Conservation (phyloP, 2,797 vertebrate genomes). For the Pelobates cultripes region DNA sequence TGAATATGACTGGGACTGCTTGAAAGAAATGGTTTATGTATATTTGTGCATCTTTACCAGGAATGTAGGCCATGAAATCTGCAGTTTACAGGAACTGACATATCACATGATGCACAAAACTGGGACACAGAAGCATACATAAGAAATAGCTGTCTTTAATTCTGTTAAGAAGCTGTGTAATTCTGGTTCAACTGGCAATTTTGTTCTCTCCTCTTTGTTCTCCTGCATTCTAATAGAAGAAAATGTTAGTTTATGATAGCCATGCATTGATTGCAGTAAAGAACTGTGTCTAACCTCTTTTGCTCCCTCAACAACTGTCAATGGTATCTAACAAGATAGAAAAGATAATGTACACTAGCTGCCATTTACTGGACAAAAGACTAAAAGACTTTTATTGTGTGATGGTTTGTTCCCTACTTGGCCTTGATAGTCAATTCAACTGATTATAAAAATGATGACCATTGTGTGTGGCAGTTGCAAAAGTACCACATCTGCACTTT, state of each 20-base stretch:
- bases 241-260: slow-evolving; percentile 59
- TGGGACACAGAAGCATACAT: slow-evolving; percentile 38
- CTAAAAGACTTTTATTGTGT: slow-evolving; percentile 55
- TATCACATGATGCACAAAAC: slow-evolving; percentile 46
- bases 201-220: slow-evolving; percentile 31
- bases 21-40: slow-evolving; percentile 10
- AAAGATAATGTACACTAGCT: slow-evolving; percentile 56
- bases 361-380: slow-evolving; percentile 57
- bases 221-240: slow-evolving; percentile 54
- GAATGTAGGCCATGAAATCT: slow-evolving; percentile 41
- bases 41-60: slow-evolving; percentile 33
- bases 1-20: slow-evolving; percentile 20
- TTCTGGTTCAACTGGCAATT: slow-evolving; percentile 40
- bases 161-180: slow-evolving; percentile 43
- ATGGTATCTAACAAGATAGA: slow-evolving; percentile 60
- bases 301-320: slow-evolving; percentile 46
- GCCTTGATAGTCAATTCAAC: slow-evolving; percentile 54
- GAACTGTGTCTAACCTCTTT: slow-evolving; percentile 49
- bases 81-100: slow-evolving; percentile 47
- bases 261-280: slow-evolving; percentile 55
- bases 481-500: slow-evolving; percentile 44
- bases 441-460: slow-evolving; percentile 47
- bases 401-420: slow-evolving; percentile 44
- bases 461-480: slow-evolving; percentile 54
- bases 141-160: slow-evolving; percentile 37